Conservation (phyloP, 2,888 invertebrate species). For the Maniola hyperantus region DNA sequence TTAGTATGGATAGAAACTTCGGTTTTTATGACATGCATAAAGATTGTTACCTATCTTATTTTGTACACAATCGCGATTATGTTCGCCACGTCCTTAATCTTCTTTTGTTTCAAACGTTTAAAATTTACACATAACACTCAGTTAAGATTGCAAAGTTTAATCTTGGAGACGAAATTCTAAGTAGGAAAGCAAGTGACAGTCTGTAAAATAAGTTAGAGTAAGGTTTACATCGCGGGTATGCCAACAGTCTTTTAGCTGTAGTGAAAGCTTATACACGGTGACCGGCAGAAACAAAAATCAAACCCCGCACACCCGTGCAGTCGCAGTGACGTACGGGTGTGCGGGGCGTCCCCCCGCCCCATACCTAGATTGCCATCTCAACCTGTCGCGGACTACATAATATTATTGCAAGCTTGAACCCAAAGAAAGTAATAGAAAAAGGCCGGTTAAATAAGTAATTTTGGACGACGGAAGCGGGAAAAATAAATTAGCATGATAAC, state of each 20-base stretch:
- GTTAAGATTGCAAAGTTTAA: slow-evolving; percentile 37
- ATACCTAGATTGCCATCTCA: too few species aligned
- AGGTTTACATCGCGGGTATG: too few species aligned
- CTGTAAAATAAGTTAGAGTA: too few species aligned
- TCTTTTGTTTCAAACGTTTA: slow-evolving; percentile 35
- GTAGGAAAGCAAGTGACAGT: neutral
- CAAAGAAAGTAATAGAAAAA: neutral
- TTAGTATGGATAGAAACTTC: too few species aligned
- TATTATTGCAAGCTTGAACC: neutral
- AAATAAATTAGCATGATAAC: slow-evolving; percentile 20
- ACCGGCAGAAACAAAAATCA: too few species aligned
- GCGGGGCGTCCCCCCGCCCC: too few species aligned
- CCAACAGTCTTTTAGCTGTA: too few species aligned
- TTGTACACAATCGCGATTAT: slow-evolving; percentile 1
- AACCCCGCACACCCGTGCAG: too few species aligned
- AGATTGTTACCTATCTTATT: slow-evolving; percentile 16
- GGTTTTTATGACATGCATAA: too few species aligned
- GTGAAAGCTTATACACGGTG: too few species aligned
- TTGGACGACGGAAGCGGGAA: slow-evolving; percentile 4
- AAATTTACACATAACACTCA: slow-evolving; percentile 42
- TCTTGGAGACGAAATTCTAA: slow-evolving; percentile 17
- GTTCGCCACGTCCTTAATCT: slow-evolving; percentile 30
- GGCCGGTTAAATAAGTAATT: slow-evolving; percentile 17
- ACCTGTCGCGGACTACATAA: too few species aligned
- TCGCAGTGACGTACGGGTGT: too few species aligned